Base-by-base conservation (phyloP, 2,113 vertebrate genomes). In the Sturnira hondurensis region DNA sequence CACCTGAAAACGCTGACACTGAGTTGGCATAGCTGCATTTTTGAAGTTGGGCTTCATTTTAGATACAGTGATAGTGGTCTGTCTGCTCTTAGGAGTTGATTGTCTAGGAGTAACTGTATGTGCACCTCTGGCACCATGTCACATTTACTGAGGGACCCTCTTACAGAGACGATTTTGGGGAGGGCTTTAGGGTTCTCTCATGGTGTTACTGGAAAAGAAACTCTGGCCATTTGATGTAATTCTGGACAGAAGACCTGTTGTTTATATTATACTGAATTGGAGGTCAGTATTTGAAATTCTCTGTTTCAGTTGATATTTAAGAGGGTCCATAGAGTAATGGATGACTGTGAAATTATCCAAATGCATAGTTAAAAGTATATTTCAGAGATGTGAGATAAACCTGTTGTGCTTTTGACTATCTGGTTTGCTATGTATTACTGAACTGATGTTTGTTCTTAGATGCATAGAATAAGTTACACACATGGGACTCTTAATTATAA, bases 261-360 rank as follows among this genome's bases (percentile, higher is more conserved):
- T 92, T 83, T 61, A 47, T 87, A 38, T 86, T 63, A 33, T 5
- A 13, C 19, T 73, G 47, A 93, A 54, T 86, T 91, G 86, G 50
- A 91, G 36, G 67, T 65, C 41, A 82, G 47, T 58, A 38, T 92
- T 93, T 96, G 52, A 74, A 91, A 54, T 82, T 95, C 67, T 89
- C 15, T 58, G 15, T 86, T n/a, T 80, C 78, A 68, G 80, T 82
- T 24, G 45, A 38, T 63, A 7, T 68, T 63, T 65, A 65, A 94
- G 86, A 93, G 63, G 3, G 20, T 43, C 58, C 14, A 2, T 91
- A 54, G 67, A 68, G 41, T 89, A 56, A 86, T 61, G 54, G 38
- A 36, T 71, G 45, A 61, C 36, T 63, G 8, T 85, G 78, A 80
- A 92, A 68, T 41, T 74, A 77, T 45, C 26, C 52, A 83, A 68